Percentiles rank a stretch among this genome's conserved stretches.
Conservation (phyloP, 2,888 invertebrate species). For the Cordilura impudica region DNA sequence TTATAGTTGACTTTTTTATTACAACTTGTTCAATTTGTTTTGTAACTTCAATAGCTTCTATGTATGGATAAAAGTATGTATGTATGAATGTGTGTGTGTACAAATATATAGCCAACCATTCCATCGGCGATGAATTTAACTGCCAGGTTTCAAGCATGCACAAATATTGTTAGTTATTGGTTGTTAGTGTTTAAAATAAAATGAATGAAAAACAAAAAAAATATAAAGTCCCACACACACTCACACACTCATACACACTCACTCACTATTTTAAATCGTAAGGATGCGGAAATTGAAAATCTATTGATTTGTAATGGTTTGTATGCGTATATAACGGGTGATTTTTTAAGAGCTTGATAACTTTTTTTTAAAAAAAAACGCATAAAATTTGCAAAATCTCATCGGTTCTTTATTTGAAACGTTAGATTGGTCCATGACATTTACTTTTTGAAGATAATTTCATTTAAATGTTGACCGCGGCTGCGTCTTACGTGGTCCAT, state of each 20-base stretch:
- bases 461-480: no score
- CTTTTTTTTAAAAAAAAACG: no score
- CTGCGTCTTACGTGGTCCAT: no score
- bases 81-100: no score
- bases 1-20: constrained; percentile 31
- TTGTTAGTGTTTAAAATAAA: constrained; percentile 14
- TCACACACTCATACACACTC: constrained; percentile 15
- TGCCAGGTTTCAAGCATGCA: constrained; percentile 30
- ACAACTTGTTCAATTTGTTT: constrained; percentile 12
- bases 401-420: no score
- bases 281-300: constrained; percentile 63
- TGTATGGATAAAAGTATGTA: no score
- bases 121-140: background rate
- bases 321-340: constrained; percentile 29
- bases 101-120: background rate
- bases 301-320: constrained; percentile 61
- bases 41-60: no score
- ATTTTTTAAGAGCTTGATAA: no score
- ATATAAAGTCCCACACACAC: constrained; percentile 56
- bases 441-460: no score
- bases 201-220: constrained; percentile 24
- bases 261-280: constrained; percentile 21
- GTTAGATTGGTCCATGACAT: no score
- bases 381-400: no score
- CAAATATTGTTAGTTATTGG: constrained; percentile 34